Base-by-base conservation (phyloP, 2,797 vertebrate genomes). In the Bufotes viridis region DNA sequence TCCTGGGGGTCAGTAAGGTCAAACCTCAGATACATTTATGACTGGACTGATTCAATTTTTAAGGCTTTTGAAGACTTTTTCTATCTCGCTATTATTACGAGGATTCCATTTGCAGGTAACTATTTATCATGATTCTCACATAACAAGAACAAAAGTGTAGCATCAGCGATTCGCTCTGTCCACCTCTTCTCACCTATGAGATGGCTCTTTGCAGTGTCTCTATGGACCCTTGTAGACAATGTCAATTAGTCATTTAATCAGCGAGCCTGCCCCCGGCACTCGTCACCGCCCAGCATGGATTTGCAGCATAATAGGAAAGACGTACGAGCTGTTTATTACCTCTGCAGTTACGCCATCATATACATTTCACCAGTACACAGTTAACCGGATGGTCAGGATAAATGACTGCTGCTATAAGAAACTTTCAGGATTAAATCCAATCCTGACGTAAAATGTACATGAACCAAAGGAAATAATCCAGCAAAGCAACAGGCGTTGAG, bases 401-500 rank as follows among this genome's bases (percentile, higher is more conserved):
- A 72, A 74, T 84, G 14, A 49, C 1, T 20, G 20, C 15, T 15
- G 82, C 29, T 24, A 24, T 49, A 78, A 26, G 58, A 34, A 65
- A 85, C 3, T 76, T 76, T 85, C 1, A 24, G 11, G 24, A 79
- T 29, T n/a, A 69, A 29, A 20, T 15, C 42, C 57, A 5, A 78
- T 24, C 51, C 26, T 69, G 24, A 57, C 34, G 29, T 55, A 15
- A 79, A 42, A 42, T 42, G 42, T 42, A 42, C 42, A 42, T 22
- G 13, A 63, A 17, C 74, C 55, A 85, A 34, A 75, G 29, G 78
- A 70, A 75, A 65, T 70, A 42, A 74, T 83, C 51, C 20, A 63
- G 70, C 55, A 75, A 78, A 78, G 61, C 87, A 88, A 84, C 87
- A 88, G 87, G 87, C 81, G 78, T 17, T 8, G 49, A 51, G 34